Evolutionary conservation across 2,113 vertebrate genomes (phyloP).

Genomic region (Urocitellus parryii): DNA sequence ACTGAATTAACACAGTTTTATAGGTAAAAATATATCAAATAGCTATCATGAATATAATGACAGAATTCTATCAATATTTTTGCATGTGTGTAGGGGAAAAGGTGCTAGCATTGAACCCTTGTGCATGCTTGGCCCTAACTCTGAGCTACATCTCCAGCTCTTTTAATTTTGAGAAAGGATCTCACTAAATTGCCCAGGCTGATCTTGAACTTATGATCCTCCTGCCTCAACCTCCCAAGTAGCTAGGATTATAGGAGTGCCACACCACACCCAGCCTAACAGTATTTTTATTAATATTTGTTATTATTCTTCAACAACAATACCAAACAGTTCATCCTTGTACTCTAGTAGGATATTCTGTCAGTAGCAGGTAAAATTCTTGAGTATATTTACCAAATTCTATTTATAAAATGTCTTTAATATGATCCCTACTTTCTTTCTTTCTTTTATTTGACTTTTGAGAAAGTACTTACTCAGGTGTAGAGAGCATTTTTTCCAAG

Average conservation of each 20-base stretch:
- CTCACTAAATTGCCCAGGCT: background rate
- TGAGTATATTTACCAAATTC: background rate
- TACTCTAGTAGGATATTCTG: background rate
- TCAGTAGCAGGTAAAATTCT: background rate
- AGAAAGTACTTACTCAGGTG: conserved; percentile 89
- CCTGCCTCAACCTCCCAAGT: background rate
- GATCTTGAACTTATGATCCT: background rate
- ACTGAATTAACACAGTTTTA: background rate
- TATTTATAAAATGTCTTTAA: background rate
- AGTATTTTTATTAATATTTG: background rate
- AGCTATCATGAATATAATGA: conserved; percentile 10
- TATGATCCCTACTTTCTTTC: background rate
- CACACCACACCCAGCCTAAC: background rate
- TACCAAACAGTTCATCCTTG: background rate
- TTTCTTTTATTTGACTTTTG: background rate
- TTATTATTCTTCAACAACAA: conserved; percentile 43
- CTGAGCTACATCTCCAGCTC: background rate
- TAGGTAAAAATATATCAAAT: background rate
- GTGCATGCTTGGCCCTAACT: background rate
- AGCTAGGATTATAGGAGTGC: background rate
- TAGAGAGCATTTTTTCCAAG: conserved; percentile 93
- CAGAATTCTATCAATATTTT: background rate
- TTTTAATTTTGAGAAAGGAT: background rate
- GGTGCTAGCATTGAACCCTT: background rate
- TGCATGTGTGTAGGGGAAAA: background rate